These are phyloP conservation scores for Alcedo atthis DNA, from an alignment of 2,797 vertebrate genomes.

Conservation along the genomic window DNA sequence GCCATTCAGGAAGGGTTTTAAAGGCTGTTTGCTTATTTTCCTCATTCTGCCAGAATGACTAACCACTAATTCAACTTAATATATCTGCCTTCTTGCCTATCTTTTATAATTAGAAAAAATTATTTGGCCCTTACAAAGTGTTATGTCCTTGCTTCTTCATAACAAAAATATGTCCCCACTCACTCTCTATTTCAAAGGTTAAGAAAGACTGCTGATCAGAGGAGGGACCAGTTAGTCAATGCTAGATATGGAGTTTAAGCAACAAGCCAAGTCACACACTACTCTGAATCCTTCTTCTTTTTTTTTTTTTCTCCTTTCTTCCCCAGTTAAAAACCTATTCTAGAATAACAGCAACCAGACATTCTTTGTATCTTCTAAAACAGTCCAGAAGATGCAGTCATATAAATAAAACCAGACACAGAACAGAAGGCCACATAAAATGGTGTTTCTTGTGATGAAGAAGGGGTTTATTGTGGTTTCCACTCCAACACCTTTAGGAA, in stretches of 20 bases:
- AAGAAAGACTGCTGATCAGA: not conserved
- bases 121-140: not conserved
- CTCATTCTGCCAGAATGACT: constrained; percentile 4
- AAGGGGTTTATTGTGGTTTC: not conserved
- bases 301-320: not conserved
- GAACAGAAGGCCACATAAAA: not conserved
- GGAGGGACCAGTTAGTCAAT: not conserved
- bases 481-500: not conserved
- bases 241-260: not conserved
- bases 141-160: not conserved
- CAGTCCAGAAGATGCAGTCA: not conserved
- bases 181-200: not conserved
- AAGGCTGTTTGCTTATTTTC: not conserved
- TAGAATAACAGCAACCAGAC: not conserved
- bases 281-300: not conserved
- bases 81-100: not conserved
- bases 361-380: not conserved
- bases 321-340: not conserved
- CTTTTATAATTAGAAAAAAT: not conserved
- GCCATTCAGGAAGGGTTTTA: not conserved
- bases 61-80: not conserved
- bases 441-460: not conserved
- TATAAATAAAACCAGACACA: not conserved
- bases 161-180: not conserved
- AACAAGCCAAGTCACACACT: fast-evolving